These are phyloP conservation scores for Stichopus horrens DNA, from an alignment of 53 echinoderm and acorn worm species.

Conservation along the genomic window DNA sequence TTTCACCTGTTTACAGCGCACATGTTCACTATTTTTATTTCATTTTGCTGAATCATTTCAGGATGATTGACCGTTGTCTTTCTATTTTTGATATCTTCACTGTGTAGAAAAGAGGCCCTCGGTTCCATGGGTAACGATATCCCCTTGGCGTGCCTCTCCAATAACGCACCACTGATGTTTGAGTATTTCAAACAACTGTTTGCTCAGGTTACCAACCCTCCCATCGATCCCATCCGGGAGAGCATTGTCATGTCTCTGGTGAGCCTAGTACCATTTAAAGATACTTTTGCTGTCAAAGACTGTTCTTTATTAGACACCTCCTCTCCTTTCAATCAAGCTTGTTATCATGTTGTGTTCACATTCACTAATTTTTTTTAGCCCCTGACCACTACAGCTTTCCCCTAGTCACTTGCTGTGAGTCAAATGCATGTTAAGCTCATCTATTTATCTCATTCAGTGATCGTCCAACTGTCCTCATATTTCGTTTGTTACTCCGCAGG, in stretches of 20 bases:
- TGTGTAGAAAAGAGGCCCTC: conserved; percentile 85
- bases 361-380: too few species aligned
- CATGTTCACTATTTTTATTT: too few species aligned
- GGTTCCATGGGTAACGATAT: conserved; percentile 98
- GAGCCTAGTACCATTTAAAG: conserved; percentile 16
- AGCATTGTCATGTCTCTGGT: conserved; percentile 99
- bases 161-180: conserved; percentile 83
- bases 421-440: too few species aligned
- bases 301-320: neutral
- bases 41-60: too few species aligned
- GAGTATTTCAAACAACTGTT: conserved; percentile 99
- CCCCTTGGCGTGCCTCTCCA: conserved; percentile 88
- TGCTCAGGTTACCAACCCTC: conserved; percentile 98
- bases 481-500: conserved; percentile 26
- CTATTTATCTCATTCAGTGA: too few species aligned
- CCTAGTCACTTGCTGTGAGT: too few species aligned
- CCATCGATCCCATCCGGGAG: conserved; percentile 93
- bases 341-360: too few species aligned
- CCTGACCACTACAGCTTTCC: too few species aligned
- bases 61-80: too few species aligned
- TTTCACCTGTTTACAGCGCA: too few species aligned
- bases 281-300: neutral
- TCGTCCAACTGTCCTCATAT: too few species aligned
- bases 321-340: too few species aligned
- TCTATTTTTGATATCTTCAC: neutral